Conservation (phyloP, 2,888 invertebrate genomes). For the Philhelius pedissequus region DNA sequence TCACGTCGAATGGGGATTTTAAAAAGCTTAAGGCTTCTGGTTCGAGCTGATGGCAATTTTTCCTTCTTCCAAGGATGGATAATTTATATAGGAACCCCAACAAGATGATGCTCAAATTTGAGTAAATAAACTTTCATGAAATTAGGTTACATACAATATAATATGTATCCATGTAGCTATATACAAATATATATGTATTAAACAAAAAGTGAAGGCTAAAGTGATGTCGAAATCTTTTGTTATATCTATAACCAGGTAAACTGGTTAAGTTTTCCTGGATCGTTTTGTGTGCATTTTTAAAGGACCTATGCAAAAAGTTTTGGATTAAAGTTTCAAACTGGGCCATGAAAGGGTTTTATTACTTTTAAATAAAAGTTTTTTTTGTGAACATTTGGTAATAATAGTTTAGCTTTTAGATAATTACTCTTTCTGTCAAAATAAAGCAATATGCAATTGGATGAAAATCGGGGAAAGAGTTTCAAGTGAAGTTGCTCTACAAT, state of each 20-base stretch:
- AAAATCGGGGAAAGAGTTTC: neutral
- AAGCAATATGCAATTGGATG: neutral
- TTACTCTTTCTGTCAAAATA: neutral
- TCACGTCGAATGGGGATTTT: constrained; percentile 43
- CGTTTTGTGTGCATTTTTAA: neutral
- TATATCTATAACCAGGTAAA: too few relatives aligned
- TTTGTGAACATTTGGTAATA: neutral
- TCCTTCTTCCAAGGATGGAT: neutral
- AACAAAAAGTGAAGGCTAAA: neutral
- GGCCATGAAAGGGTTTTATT: constrained; percentile 1
- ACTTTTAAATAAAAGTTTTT: neutral
- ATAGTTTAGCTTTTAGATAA: neutral
- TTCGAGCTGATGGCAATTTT: too few relatives aligned
- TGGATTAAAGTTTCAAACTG: constrained; percentile 6
- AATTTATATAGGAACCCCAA: neutral
- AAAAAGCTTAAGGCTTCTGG: neutral
- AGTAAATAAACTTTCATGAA: constrained; percentile 48
- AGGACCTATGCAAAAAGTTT: constrained; percentile 14
- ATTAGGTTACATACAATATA: constrained; percentile 41
- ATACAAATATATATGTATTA: neutral
- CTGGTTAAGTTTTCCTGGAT: neutral
- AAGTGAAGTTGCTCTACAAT: too few relatives aligned
- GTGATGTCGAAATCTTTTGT: neutral
- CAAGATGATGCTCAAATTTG: constrained; percentile 26
- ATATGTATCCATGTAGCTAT: neutral